Percentiles rank a stretch among this genome's conserved stretches.
These are phyloP conservation scores for Setophaga kirtlandii DNA, from an alignment of 2,113 vertebrate genomes.

Conservation along the genomic window DNA sequence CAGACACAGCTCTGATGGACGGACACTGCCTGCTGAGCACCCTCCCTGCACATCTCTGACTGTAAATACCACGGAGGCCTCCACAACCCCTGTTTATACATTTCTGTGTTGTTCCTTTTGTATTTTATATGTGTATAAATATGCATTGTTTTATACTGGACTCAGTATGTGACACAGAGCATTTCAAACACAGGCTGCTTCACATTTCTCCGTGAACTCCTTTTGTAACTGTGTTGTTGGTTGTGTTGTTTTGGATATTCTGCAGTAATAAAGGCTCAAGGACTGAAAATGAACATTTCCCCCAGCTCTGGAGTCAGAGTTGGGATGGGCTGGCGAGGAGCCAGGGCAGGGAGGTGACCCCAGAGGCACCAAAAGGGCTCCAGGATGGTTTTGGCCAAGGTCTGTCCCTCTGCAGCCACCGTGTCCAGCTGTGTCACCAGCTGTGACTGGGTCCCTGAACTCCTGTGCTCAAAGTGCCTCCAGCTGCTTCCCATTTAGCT, in stretches of 20 bases:
- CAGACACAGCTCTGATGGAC: background rate
- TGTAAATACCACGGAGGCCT: constrained; percentile 53
- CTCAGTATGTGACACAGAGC: constrained; percentile 72
- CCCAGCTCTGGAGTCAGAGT: background rate
- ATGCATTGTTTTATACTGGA: constrained; percentile 76
- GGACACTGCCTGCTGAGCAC: background rate
- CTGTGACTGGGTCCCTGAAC: background rate
- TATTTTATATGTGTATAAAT: constrained; percentile 72
- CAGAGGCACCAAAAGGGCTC: background rate
- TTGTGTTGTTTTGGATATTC: constrained; percentile 67
- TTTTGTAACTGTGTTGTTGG: constrained; percentile 73
- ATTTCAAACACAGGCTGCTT: constrained; percentile 82
- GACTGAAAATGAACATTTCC: background rate
- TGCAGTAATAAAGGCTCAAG: constrained; percentile 72
- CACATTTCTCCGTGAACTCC: constrained; percentile 71
- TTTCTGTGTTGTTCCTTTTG: constrained; percentile 72
- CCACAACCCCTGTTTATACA: constrained; percentile 65
- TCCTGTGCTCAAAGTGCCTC: background rate
- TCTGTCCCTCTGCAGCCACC: background rate
- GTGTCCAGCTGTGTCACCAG: background rate
- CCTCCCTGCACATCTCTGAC: background rate
- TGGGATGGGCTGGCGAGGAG: background rate
- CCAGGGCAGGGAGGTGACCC: background rate
- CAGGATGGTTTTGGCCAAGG: background rate
- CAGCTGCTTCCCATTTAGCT: background rate